Conservation (phyloP, 2,797 vertebrate species). For the Anabas testudineus region DNA sequence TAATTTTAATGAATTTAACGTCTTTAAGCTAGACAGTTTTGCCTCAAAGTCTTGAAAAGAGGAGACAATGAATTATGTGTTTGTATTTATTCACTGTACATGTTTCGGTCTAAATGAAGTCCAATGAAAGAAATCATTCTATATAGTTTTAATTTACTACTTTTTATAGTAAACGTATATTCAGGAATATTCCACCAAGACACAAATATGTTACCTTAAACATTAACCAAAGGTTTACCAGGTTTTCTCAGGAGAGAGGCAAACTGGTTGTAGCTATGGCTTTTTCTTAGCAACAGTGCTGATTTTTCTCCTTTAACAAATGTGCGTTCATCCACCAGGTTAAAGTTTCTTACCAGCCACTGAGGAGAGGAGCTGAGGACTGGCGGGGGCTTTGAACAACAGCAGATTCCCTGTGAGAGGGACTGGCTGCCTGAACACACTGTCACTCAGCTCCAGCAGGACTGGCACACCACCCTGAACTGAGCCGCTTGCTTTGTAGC, state of each 20-base stretch:
- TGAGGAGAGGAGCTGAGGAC: conserved; percentile 78
- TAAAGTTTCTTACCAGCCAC: conserved; percentile 84
- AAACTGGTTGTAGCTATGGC: neutral
- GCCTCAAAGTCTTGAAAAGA: too few species aligned
- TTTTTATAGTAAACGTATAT: too few species aligned
- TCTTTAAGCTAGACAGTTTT: too few species aligned
- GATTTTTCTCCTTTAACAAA: neutral
- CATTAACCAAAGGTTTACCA: neutral
- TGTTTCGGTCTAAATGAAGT: too few species aligned
- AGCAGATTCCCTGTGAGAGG: conserved; percentile 87
- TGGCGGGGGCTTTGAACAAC: conserved; percentile 84
- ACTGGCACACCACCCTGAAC: conserved; percentile 88
- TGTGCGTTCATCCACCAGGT: neutral
- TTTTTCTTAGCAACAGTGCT: neutral
- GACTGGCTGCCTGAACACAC: conserved; percentile 88
- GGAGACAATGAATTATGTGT: too few species aligned
- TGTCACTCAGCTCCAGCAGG: conserved; percentile 84
- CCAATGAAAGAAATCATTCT: too few species aligned
- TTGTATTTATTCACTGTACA: too few species aligned
- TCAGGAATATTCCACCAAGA: neutral
- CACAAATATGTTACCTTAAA: neutral
- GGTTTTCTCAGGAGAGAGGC: neutral
- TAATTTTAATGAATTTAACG: too few species aligned
- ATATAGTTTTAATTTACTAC: too few species aligned
- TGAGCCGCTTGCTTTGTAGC: conserved; percentile 78